A percentile compares a stretch with the other conserved stretches of the same genome.
Conservation (phyloP, 2,888 invertebrate species). For the Papilio gigon region DNA sequence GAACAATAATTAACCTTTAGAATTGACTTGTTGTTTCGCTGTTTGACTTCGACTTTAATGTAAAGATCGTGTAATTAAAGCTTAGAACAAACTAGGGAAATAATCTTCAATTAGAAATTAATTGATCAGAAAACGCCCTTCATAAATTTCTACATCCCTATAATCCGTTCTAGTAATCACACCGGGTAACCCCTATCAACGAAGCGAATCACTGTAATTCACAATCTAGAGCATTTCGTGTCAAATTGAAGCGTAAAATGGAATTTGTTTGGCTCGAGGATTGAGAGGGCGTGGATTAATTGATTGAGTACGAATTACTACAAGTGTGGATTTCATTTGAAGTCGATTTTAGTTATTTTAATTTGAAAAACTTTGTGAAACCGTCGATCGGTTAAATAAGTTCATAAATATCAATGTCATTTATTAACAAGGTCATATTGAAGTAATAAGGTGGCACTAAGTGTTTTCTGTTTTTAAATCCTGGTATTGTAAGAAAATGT, state of each 20-base stretch:
- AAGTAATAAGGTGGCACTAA: no score
- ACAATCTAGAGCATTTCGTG: slow-evolving; percentile 37
- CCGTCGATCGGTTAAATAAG: neutral
- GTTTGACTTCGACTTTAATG: neutral
- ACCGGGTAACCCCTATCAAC: slow-evolving; percentile 29
- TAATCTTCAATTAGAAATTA: slow-evolving; percentile 30
- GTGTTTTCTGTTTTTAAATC: no score
- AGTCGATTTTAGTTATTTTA: slow-evolving; percentile 13
- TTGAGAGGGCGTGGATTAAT: slow-evolving; percentile 29
- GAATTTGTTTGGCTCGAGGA: slow-evolving; percentile 31
- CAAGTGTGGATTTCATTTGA: slow-evolving; percentile 24
- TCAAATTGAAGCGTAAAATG: slow-evolving; percentile 40
- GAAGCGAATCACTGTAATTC: slow-evolving; percentile 37
- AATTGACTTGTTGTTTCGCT: neutral
- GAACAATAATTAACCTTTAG: no score
- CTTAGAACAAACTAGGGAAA: slow-evolving; percentile 6
- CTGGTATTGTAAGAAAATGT: no score
- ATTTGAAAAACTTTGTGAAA: neutral
- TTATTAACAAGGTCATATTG: no score
- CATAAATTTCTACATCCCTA: slow-evolving; percentile 32
- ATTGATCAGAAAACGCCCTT: slow-evolving; percentile 35
- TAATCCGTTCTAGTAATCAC: slow-evolving; percentile 36
- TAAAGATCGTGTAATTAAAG: slow-evolving; percentile 14
- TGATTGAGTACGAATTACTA: slow-evolving; percentile 26
- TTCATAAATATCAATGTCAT: no score